Conservation (phyloP, 2,113 vertebrate species). For the Picathartes gymnocephalus region DNA sequence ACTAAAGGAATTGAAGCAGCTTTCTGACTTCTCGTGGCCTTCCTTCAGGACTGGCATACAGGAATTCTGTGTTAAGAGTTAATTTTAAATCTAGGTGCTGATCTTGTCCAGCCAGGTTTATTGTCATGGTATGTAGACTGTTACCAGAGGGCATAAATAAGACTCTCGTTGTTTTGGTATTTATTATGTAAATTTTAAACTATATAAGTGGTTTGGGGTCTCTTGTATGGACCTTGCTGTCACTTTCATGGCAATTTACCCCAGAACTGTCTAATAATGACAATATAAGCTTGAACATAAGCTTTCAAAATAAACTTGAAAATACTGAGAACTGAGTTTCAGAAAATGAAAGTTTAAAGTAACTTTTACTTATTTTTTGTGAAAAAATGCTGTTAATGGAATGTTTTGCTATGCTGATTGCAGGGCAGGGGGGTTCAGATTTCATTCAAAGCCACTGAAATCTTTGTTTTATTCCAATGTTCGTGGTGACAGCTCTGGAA, state of each 20-base stretch:
- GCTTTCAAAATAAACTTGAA: neutral
- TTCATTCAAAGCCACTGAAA: neutral
- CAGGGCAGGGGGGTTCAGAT: neutral
- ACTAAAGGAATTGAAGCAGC: neutral
- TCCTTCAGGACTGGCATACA: neutral
- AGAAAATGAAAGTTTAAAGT: neutral
- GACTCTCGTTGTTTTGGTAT: neutral
- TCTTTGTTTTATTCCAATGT: neutral
- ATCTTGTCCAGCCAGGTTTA: neutral
- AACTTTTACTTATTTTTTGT: neutral
- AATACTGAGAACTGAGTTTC: neutral
- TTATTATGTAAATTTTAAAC: neutral
- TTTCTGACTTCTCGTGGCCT: neutral
- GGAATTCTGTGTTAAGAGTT: neutral
- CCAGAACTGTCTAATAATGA: neutral
- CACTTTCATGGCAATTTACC: neutral
- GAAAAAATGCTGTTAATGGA: neutral
- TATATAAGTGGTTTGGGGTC: neutral
- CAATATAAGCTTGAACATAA: too few species aligned
- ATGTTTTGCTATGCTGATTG: neutral
- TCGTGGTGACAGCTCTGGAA: conserved; percentile 44
- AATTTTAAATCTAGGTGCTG: neutral
- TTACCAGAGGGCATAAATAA: neutral
- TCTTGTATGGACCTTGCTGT: neutral
- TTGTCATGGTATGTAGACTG: neutral